Evolutionary conservation across 2,797 vertebrate species (phyloP), one percentile per base, ranked within the genome.

Genomic region (Eulemur albifrons): DNA sequence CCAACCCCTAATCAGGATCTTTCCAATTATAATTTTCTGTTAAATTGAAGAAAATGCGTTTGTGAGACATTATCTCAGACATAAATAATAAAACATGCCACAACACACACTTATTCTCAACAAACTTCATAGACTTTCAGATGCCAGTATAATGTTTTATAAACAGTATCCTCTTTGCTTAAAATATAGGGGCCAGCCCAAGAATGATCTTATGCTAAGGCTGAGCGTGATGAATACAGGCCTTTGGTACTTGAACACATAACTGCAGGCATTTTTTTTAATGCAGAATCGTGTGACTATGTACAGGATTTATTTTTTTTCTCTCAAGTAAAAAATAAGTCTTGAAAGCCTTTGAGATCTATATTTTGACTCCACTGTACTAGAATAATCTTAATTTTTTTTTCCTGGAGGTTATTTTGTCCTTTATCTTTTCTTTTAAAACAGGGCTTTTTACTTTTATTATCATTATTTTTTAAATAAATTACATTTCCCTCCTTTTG

Each of bases 361-460:
- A 59, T 95, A 79, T 3, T 96, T 82, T 38, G 27, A 80, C 8
- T 76, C 40, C 65, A 38, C 70, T 59, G 1, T 27, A 72, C 1
- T n/a, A 82, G 18, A 88, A 93, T 65, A 97, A 80, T 23, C 65
- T 32, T 1, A 20, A 32, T 25, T 35, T 90, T 95, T 83, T 90
- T 95, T 89, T 52, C 80, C 50, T 83, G 48, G 8, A 57, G 76
- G 32, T 88, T 61, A 59, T 91, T 93, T 95, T 89, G 43, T 59
- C 61, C 43, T 89, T 30, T 21, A 69, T 94, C 57, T 90, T 90
- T 96, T 52, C 54, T 88, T 93, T 94, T 30, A 87, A 84, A 38
- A 11, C 4, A n/a, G 13, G 21, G 13, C 54, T 61, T 61, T 27
- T 77, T 52, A 32, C n/a, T 84, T 96, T 54, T 85, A 25, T 57